These are phyloP conservation scores for Progne subis DNA, from an alignment of 2,113 vertebrate genomes.

Conservation along the genomic window DNA sequence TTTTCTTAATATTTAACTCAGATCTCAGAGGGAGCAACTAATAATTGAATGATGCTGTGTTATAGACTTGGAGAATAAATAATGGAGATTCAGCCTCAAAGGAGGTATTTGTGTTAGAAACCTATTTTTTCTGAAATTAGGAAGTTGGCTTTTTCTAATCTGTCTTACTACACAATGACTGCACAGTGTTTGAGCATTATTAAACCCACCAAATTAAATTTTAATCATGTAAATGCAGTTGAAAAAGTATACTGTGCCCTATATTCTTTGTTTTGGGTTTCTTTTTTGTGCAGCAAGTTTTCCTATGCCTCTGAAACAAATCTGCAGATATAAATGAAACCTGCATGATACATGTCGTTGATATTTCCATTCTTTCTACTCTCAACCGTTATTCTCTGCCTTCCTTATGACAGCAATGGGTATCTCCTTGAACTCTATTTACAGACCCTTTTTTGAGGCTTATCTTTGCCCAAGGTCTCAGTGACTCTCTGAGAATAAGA, in stretches of 20 bases:
- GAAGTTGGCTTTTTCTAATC: not conserved
- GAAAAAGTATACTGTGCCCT: not conserved
- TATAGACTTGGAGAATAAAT: not conserved
- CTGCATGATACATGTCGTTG: not conserved
- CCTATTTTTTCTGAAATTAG: not conserved
- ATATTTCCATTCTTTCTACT: not conserved
- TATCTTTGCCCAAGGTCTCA: not conserved
- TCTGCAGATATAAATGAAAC: not conserved
- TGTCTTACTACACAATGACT: not conserved
- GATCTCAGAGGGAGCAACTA: not conserved
- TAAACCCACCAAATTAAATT: not conserved
- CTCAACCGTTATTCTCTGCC: not conserved
- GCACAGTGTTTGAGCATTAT: not conserved
- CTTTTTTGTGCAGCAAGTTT: not conserved
- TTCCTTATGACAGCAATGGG: not conserved
- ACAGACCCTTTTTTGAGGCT: not conserved
- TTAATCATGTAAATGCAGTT: not conserved
- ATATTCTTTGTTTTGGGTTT: not conserved
- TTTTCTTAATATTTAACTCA: not conserved
- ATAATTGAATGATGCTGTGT: not conserved
- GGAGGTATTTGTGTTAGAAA: not conserved
- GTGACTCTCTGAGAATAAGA: not conserved
- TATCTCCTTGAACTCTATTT: not conserved
- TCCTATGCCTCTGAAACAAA: not conserved
- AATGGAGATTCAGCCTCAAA: not conserved